Evolutionary conservation across 2,797 vertebrate genomes (phyloP).

Genomic region (Acipenser ruthenus): DNA sequence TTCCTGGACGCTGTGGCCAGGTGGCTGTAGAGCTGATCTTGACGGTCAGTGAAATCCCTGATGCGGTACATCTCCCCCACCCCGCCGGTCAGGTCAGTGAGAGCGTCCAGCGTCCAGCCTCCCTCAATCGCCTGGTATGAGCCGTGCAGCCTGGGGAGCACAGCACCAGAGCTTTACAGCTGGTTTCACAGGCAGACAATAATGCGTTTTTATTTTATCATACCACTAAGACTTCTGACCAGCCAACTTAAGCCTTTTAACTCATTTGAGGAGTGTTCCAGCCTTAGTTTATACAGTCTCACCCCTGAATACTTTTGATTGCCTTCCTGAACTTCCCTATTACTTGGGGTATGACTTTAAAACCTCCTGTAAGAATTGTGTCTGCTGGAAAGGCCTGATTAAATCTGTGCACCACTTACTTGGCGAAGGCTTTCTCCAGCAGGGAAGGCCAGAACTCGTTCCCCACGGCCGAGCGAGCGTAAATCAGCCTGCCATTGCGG

Average conservation of each 20-base stretch:
- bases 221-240: no score
- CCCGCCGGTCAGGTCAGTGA: slow-evolving; percentile 12
- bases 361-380: no score
- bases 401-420: slow-evolving; percentile 1
- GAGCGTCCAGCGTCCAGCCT: slow-evolving; percentile 12
- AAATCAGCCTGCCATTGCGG: slow-evolving; percentile 10
- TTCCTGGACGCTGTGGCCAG: slow-evolving; percentile 12
- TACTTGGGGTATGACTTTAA: no score
- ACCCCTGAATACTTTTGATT: no score
- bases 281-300: no score
- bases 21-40: slow-evolving; percentile 7
- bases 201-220: no score
- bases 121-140: slow-evolving; percentile 13
- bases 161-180: no score
- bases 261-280: no score
- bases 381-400: no score
- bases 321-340: no score
- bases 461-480: not conserved
- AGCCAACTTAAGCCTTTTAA: no score
- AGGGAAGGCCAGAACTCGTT: slow-evolving; percentile 9
- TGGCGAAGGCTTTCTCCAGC: slow-evolving; percentile 17
- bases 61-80: slow-evolving; percentile 15
- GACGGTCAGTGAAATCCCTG: not conserved
- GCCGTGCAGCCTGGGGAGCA: slow-evolving; percentile 8
- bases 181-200: no score